Conservation (phyloP, 2,113 vertebrate species). For the Prietella phreatophila region DNA sequence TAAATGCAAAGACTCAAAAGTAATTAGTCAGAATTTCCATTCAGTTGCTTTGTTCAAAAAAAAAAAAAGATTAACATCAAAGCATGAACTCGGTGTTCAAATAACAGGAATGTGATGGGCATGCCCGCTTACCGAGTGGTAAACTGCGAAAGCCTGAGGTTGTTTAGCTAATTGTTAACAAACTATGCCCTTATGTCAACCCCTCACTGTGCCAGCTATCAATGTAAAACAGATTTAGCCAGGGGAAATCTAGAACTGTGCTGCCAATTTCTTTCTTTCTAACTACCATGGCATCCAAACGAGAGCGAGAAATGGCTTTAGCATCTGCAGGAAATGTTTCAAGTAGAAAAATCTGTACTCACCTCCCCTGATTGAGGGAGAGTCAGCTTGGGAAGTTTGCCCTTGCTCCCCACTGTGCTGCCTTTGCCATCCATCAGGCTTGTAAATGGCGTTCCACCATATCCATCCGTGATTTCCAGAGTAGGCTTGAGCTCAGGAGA, state of each 20-base stretch:
- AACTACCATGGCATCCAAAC: constrained; percentile 26
- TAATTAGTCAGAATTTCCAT: constrained; percentile 26
- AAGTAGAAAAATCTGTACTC: constrained; percentile 50
- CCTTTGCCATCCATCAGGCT: constrained; percentile 80
- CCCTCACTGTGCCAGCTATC: constrained; percentile 43
- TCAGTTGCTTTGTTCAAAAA: neutral
- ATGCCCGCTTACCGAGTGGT: constrained; percentile 1
- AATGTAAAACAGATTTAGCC: constrained; percentile 47
- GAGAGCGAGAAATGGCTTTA: constrained; percentile 14
- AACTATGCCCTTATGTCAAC: constrained; percentile 48
- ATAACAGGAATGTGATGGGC: constrained; percentile 17
- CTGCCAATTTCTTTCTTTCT: constrained; percentile 20
- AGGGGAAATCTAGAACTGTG: constrained; percentile 25
- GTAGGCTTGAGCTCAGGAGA: constrained; percentile 87
- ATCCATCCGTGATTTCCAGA: constrained; percentile 81
- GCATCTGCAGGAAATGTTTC: constrained; percentile 26
- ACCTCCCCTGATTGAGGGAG: constrained; percentile 89
- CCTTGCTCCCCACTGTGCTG: constrained; percentile 78
- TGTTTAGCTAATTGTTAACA: constrained; percentile 49
- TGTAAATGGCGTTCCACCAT: constrained; percentile 78
- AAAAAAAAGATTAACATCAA: neutral
- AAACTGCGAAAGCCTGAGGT: constrained; percentile 35
- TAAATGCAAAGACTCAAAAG: neutral
- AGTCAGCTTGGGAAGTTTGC: constrained; percentile 91
- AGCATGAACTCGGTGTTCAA: neutral